Percentiles rank a stretch among this genome's conserved stretches.
Conservation (phyloP, 35 echinoderm and acorn worm species). For the Diadema setosum region DNA sequence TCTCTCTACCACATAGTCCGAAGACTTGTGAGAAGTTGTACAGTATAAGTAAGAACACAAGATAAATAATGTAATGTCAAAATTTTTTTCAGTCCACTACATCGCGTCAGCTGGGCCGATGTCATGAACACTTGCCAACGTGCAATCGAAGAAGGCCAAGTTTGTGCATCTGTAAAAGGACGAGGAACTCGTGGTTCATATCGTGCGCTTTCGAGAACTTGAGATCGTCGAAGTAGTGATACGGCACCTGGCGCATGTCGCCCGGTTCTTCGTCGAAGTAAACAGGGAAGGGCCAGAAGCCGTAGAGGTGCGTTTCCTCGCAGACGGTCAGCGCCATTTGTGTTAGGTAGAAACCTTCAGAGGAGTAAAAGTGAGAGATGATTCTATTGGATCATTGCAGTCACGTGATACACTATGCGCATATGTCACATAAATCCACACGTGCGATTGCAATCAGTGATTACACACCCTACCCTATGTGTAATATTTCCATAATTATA, state of each 20-base stretch:
- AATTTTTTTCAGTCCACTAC: no score
- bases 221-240: conserved; percentile 40
- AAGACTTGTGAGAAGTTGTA: no score
- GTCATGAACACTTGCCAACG: neutral
- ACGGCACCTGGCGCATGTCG: neutral
- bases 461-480: no score
- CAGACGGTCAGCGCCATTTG: conserved; percentile 35
- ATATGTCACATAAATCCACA: no score
- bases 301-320: conserved; percentile 61
- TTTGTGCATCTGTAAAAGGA: conserved; percentile 36
- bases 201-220: neutral
- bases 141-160: conserved; percentile 23
- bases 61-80: no score
- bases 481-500: no score
- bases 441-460: no score
- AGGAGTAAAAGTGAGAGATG: neutral
- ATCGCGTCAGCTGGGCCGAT: no score
- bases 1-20: no score
- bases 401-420: no score
- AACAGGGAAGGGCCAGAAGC: conserved; percentile 58
- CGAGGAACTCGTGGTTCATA: conserved; percentile 17
- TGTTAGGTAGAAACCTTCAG: conserved; percentile 42
- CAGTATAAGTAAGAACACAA: no score
- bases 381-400: no score
- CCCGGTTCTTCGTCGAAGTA: neutral